Base-by-base conservation (phyloP, 2,888 invertebrate genomes). In the Creontiades dilutus region DNA sequence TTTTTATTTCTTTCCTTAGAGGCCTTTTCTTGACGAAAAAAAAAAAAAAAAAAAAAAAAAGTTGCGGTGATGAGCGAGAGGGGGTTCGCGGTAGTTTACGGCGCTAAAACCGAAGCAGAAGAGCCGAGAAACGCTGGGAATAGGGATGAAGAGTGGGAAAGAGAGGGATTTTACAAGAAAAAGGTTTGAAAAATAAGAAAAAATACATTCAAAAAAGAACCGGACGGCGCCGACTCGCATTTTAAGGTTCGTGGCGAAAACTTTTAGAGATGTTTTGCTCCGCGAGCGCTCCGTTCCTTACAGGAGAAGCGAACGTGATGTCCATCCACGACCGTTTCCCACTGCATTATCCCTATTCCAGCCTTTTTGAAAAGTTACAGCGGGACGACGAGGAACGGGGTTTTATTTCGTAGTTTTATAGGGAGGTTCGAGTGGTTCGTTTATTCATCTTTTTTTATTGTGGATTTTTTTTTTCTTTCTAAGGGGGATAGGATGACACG, bases 241-340 rank as follows among this genome's bases (percentile, higher is more conserved):
- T 61, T 61, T n/a, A 61, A n/a, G 19, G 9, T 52, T 52, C 52
- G 3, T 52, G 52, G 52, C 52, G 61, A 19, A n/a, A 61, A 19
- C 9, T 61, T 61, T 61, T 61, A 61, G 61, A 61, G 61, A 11
- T 61, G 3, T 61, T 61, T 16, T n/a, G n/a, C n/a, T 52, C 48
- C 52, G 52, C 2, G 52, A 52, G 11, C 52, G 13, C 52, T 13
- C 0, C 9, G n/a, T 61, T 61, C n/a, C n/a, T 11, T 19, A 61
- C 16, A 61, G 52, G 11, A 11, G 52, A 52, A n/a, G 61, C 61
- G 61, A 61, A 61, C 61, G 61, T 61, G 61, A 61, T 61, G 16
- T 16, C 19, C 61, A 16, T 16, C 61, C 61, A 2, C 1, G 16
- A 2, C 2, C 61, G 19, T 19, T 61, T n/a, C 19, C 61, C 61